A percentile compares a stretch with the other conserved stretches of the same genome.
Evolutionary conservation across 2,888 invertebrate genomes (phyloP).

Genomic region (Artemia sp.): DNA sequence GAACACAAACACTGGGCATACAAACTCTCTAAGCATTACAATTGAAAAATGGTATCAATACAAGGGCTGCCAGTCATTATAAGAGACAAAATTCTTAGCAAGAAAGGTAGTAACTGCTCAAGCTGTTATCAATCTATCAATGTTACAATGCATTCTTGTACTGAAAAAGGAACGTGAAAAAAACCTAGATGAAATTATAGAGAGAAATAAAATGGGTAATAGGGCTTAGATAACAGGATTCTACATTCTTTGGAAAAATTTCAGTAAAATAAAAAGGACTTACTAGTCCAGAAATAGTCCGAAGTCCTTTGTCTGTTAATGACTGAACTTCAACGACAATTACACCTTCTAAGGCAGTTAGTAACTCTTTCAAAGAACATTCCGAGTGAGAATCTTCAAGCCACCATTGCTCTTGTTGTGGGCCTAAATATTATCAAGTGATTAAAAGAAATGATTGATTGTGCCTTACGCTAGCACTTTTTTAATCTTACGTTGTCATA

Average conservation of each 20-base stretch:
- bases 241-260: neutral
- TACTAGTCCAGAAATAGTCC: conserved; percentile 75
- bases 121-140: too few species aligned
- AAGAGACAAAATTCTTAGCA: too few species aligned
- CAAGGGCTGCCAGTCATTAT: too few species aligned
- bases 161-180: neutral
- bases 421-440: conserved; percentile 15
- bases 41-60: too few species aligned
- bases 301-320: conserved; percentile 64
- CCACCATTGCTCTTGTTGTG: conserved; percentile 28
- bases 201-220: neutral
- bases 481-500: too few species aligned
- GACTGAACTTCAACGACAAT: conserved; percentile 75
- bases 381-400: conserved; percentile 29
- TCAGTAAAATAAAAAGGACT: conserved; percentile 33
- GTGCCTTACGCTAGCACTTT: too few species aligned
- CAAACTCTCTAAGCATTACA: too few species aligned
- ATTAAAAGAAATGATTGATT: too few species aligned
- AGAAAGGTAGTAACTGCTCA: too few species aligned
- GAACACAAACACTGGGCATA: too few species aligned
- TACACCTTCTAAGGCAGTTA: conserved; percentile 64
- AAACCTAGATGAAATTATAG: neutral
- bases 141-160: neutral
- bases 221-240: neutral
- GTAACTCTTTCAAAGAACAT: conserved; percentile 54